Evolutionary conservation across 2,797 vertebrate species (phyloP).

Genomic region (Coregonus suidteri): DNA sequence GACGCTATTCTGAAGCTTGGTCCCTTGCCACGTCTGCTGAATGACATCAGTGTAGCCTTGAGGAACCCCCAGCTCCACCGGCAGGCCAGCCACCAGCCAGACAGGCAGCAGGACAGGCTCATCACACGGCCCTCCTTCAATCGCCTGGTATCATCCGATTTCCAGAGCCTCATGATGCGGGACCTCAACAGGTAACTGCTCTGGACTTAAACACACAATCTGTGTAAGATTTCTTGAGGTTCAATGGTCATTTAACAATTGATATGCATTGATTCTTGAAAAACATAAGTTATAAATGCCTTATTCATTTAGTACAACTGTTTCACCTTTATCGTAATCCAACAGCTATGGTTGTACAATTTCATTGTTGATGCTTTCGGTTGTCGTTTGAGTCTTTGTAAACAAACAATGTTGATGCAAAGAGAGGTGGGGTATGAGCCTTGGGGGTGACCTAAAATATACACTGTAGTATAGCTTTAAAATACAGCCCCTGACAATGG

Average conservation of each 20-base stretch:
- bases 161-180: slow-evolving; percentile 95
- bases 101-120: slow-evolving; percentile 74
- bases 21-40: slow-evolving; percentile 90
- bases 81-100: slow-evolving; percentile 88
- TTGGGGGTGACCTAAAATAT: neutral
- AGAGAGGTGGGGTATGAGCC: neutral
- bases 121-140: slow-evolving; percentile 77
- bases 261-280: neutral
- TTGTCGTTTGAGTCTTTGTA: neutral
- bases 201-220: neutral
- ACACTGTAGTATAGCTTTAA: neutral
- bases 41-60: slow-evolving; percentile 94
- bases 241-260: neutral
- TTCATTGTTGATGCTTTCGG: too few species aligned
- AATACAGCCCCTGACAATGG: neutral
- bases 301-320: neutral
- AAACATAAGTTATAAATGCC: neutral
- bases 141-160: slow-evolving; percentile 86
- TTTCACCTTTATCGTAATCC: neutral
- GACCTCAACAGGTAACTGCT: slow-evolving; percentile 88
- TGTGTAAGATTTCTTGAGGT: neutral
- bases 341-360: too few species aligned
- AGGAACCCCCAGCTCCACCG: slow-evolving; percentile 96
- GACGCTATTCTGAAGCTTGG: slow-evolving; percentile 94
- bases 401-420: neutral